Evolutionary conservation across 1,140 invertebrate genomes (phyloP).

Genomic region (Aphaenogaster floridana): DNA sequence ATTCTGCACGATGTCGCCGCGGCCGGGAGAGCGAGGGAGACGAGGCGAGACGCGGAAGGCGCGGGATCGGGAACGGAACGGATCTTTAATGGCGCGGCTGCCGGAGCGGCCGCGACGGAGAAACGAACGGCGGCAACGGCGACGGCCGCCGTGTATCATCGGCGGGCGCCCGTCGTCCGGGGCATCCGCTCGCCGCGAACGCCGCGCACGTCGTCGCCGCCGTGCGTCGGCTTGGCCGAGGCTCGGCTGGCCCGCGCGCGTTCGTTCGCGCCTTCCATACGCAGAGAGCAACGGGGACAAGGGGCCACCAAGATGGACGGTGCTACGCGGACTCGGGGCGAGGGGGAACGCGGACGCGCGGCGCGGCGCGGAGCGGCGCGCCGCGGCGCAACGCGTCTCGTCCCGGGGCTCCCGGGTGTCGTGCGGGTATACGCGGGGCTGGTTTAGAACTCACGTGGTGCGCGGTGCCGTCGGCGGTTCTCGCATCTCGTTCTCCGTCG

Average conservation of each 20-base stretch:
- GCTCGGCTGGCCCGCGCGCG: not conserved
- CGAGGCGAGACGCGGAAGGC: not conserved
- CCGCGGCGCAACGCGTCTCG: conserved; percentile 23
- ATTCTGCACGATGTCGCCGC: not conserved
- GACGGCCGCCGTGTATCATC: conserved; percentile 21
- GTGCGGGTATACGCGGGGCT: conserved; percentile 21
- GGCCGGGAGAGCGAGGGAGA: not conserved
- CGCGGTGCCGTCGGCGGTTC: conserved; percentile 79
- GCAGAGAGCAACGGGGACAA: conserved; percentile 81
- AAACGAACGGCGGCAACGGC: not conserved
- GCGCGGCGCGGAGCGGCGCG: conserved; percentile 41
- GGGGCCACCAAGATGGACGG: conserved; percentile 84
- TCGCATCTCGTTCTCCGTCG: conserved; percentile 77
- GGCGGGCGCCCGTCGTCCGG: conserved; percentile 40
- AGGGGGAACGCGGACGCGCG: conserved; percentile 62
- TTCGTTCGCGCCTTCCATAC: conserved; percentile 39
- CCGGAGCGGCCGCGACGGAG: conserved; percentile 8
- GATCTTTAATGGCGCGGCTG: conserved; percentile 27
- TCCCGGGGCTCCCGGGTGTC: not conserved
- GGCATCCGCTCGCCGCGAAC: conserved; percentile 65
- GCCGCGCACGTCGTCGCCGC: conserved; percentile 63
- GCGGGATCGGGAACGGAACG: not conserved
- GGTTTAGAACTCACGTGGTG: conserved; percentile 83
- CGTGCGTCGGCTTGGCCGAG: not conserved
- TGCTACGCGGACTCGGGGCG: conserved; percentile 68